Conservation (phyloP, 2,113 vertebrate species). For the Felis catus region F.catus_Fca126_mat1.0 CM031412.1:24408501-24409000, state of each 20-base stretch:
- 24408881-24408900: neutral
- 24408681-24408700: too few species aligned
- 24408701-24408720: too few species aligned
- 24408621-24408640: too few species aligned
- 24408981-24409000: accelerated
- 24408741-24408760: too few species aligned
- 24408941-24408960: neutral
- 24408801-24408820: neutral
- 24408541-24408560: neutral
- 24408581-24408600: too few species aligned
- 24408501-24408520: neutral
- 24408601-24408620: too few species aligned
- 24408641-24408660: too few species aligned
- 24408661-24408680: too few species aligned
- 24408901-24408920: neutral
- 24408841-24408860: neutral
- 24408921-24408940: neutral
- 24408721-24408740: too few species aligned
- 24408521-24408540: neutral
- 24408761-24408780: too few species aligned
- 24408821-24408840: neutral
- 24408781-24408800: too few species aligned
- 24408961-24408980: neutral
- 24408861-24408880: neutral
- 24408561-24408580: neutral